Conservation (phyloP, 2,797 vertebrate genomes). For the Alfaro cultratus region DNA sequence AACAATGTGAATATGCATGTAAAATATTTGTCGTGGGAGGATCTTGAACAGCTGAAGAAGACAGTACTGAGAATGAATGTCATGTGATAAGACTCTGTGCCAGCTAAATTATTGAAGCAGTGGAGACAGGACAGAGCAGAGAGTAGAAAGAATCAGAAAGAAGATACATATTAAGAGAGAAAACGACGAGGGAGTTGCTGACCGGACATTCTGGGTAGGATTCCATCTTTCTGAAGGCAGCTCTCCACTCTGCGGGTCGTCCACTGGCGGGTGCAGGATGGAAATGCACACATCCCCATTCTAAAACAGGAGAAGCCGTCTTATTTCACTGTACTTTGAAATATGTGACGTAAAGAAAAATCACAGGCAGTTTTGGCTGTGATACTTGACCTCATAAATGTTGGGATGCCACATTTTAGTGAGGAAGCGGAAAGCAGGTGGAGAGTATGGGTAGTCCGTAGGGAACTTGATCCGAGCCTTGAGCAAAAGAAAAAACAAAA, state of each 20-base stretch:
- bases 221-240: conserved; percentile 98
- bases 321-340: background rate
- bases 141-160: conserved; percentile 22
- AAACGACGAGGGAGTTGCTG: conserved; percentile 23
- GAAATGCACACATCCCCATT: conserved; percentile 98
- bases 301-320: conserved; percentile 69
- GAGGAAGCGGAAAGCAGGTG: conserved; percentile 94
- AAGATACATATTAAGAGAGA: conserved; percentile 9
- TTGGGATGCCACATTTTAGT: conserved; percentile 99
- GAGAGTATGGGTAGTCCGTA: conserved; percentile 96
- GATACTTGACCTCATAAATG: conserved; percentile 91
- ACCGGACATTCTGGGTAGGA: conserved; percentile 98
- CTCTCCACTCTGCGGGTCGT: conserved; percentile 97
- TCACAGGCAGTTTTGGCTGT: background rate
- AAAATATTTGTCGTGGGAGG: background rate
- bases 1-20: background rate
- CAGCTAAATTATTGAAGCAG: conserved; percentile 23
- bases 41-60: conserved; percentile 31
- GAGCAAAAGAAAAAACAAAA: conserved; percentile 22
- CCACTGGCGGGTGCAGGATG: conserved; percentile 95
- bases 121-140: conserved; percentile 19
- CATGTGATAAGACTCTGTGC: conserved; percentile 26
- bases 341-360: background rate
- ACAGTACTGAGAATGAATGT: conserved; percentile 27
- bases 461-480: conserved; percentile 97